Evolutionary conservation across 2,888 invertebrate species (phyloP).

Genomic region (Acronicta leporina): DNA sequence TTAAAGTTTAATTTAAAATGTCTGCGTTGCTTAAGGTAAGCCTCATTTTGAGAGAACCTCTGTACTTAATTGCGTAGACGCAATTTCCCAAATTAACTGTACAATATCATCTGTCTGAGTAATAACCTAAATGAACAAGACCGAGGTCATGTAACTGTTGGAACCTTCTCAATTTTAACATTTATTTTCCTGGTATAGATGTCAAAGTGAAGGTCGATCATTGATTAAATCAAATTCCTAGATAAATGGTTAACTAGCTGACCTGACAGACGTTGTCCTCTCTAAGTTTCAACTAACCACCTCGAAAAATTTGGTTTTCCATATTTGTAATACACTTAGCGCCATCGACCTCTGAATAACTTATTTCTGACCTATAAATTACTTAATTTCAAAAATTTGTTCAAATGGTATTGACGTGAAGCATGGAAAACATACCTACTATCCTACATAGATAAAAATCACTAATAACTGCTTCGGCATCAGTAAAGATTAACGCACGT

Average conservation of each 20-base stretch:
- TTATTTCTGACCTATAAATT: no score
- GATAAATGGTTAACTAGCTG: constrained; percentile 15
- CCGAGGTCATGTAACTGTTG: constrained; percentile 2
- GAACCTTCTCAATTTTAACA: not conserved
- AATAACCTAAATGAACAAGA: constrained; percentile 10
- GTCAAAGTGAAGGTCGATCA: not conserved
- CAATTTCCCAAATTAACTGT: constrained; percentile 23
- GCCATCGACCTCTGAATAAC: no score
- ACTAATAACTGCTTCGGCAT: no score
- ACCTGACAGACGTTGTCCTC: no score
- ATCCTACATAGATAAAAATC: no score
- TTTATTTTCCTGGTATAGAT: not conserved
- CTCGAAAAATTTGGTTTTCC: no score
- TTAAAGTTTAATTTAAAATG: not conserved
- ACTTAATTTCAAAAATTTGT: no score
- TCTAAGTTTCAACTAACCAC: no score
- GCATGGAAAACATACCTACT: no score
- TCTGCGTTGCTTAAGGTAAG: not conserved
- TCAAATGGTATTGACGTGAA: no score
- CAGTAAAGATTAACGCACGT: no score
- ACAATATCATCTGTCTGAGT: constrained; percentile 12
- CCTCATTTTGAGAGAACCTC: not conserved
- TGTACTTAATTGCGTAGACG: constrained; percentile 22
- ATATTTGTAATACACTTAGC: no score
- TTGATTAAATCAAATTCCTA: constrained; percentile 25